Conservation (phyloP, 2,113 vertebrate species). For the Dicaeum eximium region DNA sequence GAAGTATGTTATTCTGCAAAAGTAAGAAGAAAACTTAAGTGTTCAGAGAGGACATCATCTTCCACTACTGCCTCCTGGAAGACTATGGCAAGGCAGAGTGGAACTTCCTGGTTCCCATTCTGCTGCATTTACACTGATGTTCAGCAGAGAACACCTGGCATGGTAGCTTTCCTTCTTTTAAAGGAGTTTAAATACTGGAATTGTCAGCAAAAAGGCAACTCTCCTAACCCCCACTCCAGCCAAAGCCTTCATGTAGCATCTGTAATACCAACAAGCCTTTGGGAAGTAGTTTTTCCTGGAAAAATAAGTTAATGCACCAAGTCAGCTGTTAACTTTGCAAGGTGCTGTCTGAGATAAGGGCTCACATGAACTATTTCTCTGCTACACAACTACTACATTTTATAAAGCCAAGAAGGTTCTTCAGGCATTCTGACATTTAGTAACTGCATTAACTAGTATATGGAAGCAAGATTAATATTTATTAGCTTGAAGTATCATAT, state of each 20-base stretch:
- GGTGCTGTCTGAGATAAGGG: slow-evolving; percentile 30
- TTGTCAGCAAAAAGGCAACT: neutral
- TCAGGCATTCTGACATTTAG: neutral
- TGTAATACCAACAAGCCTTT: neutral
- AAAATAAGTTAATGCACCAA: neutral
- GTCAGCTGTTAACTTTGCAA: slow-evolving; percentile 6
- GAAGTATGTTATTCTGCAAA: neutral
- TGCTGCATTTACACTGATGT: neutral
- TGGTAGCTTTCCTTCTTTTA: neutral
- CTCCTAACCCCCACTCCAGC: neutral
- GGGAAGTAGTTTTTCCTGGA: slow-evolving; percentile 16
- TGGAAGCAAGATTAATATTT: slow-evolving; percentile 41
- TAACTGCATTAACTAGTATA: neutral
- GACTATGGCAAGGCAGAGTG: rapidly evolving
- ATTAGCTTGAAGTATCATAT: slow-evolving; percentile 56
- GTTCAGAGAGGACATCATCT: neutral
- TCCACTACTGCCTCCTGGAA: neutral
- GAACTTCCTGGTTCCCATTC: neutral
- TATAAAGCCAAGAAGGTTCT: neutral
- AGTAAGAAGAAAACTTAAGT: neutral
- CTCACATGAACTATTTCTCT: neutral
- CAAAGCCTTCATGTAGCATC: neutral
- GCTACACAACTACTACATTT: neutral
- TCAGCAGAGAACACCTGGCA: neutral
- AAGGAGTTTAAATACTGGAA: neutral